Evolutionary conservation across 1,140 invertebrate genomes (phyloP).

Genomic region (Tetramorium parvispinum): DNA sequence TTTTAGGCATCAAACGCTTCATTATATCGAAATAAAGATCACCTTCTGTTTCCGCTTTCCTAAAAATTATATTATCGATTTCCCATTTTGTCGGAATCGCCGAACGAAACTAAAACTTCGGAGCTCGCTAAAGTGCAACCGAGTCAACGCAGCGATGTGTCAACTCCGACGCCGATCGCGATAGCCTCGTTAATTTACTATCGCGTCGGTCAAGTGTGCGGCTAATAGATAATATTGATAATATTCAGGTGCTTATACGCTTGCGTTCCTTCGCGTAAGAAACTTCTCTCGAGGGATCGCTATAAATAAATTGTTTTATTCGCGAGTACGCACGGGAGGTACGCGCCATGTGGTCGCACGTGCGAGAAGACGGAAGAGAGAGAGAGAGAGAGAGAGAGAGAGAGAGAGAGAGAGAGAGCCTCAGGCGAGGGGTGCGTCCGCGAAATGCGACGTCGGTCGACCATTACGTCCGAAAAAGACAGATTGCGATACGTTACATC

Average conservation of each 20-base stretch:
- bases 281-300: not conserved
- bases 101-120: not conserved
- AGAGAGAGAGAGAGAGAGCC: not conserved
- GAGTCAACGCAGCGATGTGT: not conserved
- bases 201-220: not conserved
- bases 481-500: constrained; percentile 9
- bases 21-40: not conserved
- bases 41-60: not conserved
- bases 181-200: not conserved
- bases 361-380: not conserved
- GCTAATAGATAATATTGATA: not conserved
- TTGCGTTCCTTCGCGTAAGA: not conserved
- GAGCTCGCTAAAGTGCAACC: not conserved
- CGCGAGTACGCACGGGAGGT: not conserved
- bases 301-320: constrained; percentile 35
- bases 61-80: not conserved
- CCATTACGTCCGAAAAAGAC: constrained; percentile 13
- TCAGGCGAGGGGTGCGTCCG: too few species aligned
- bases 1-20: not conserved
- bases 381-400: not conserved
- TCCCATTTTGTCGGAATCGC: not conserved
- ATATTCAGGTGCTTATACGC: not conserved
- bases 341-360: constrained; percentile 1
- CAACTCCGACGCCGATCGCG: not conserved
- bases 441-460: not conserved